Evolutionary conservation across 2,797 vertebrate species (phyloP), one percentile per base, ranked within the genome.

Genomic region (Masticophis lateralis): DNA sequence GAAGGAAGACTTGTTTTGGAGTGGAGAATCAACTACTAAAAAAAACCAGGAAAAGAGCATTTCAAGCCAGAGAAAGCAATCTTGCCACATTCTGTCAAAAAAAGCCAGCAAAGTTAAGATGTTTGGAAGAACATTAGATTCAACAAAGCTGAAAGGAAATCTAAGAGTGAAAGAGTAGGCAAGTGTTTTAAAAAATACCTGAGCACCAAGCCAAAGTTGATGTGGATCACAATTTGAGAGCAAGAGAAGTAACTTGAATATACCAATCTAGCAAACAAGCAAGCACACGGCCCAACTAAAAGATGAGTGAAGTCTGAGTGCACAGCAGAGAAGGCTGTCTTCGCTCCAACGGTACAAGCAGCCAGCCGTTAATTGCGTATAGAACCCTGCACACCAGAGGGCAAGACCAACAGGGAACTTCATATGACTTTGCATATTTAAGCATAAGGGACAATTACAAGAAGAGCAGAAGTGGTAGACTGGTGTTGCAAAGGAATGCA

Each of bases 1-100:
- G 95, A 88, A 90, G 93, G 91, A 94, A 97, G 97, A 98, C 97
- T 98, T 97, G 97, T 98, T 98, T 96, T 97, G 97, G 97, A 98
- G 98, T 97, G 97, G 96, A 83, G 79, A 88, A 88, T 61, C 20
- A 56, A 22, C 12, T 20, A 53, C 86, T 9, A 22, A 51, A 83
- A 83, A 25, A n/a, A 87, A 22, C 37, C 43, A 63, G 56, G 53
- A 66, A 51, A 28, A 86, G 90, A 79, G 63, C 59, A 43, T 22
- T 27, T 59, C 55, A 55, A 25, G 57, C 16, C 3, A 25, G 63
- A 60, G 56, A 93, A 88, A 83, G 63, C 10, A 11, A 8, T 57
- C 32, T 43, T 18, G 32, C 25, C n/a, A 56, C 55, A 32, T 3
- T 32, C 12, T 60, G 56, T 53, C 2, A 60, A 37, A 47, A 91